phyloP scores from a whole-genome alignment of 2,888 invertebrate genomes.

The Stenchaetothrips biformis region DNA sequence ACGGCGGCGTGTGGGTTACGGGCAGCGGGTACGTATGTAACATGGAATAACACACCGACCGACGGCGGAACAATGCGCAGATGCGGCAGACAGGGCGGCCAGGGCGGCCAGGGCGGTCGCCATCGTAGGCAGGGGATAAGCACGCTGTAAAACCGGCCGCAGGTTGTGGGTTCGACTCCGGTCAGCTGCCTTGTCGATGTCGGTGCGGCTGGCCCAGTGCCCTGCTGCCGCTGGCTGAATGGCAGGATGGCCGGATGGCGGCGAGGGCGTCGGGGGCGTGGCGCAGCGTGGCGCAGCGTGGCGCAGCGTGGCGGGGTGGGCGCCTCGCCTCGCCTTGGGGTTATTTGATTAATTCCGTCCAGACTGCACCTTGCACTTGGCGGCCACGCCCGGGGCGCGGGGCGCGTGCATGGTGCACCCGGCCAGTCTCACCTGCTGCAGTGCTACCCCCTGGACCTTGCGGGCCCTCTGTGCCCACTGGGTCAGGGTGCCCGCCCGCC shows the following conservation, averaged over 20 bases:
- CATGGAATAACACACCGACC: too few relatives aligned
- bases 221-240: background rate
- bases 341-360: constrained; percentile 19
- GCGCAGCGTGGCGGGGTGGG: background rate
- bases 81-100: too few relatives aligned
- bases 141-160: too few relatives aligned
- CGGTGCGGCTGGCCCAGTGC: too few relatives aligned
- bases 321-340: background rate
- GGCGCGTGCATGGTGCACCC: background rate
- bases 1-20: too few relatives aligned
- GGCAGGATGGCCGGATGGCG: background rate
- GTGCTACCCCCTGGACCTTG: background rate
- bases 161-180: too few relatives aligned
- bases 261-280: background rate
- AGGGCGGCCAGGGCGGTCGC: too few relatives aligned
- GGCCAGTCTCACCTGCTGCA: background rate
- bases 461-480: background rate
- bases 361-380: constrained; percentile 4
- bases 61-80: too few relatives aligned
- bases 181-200: too few relatives aligned
- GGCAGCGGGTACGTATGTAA: too few relatives aligned
- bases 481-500: too few relatives aligned
- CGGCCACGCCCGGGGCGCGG: background rate
- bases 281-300: background rate
- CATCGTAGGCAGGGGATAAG: too few relatives aligned